Percentiles rank a stretch among this genome's conserved stretches.
phyloP scores from a whole-genome alignment of 2,797 vertebrate genomes.

The Alcedo quadribrachys region DNA sequence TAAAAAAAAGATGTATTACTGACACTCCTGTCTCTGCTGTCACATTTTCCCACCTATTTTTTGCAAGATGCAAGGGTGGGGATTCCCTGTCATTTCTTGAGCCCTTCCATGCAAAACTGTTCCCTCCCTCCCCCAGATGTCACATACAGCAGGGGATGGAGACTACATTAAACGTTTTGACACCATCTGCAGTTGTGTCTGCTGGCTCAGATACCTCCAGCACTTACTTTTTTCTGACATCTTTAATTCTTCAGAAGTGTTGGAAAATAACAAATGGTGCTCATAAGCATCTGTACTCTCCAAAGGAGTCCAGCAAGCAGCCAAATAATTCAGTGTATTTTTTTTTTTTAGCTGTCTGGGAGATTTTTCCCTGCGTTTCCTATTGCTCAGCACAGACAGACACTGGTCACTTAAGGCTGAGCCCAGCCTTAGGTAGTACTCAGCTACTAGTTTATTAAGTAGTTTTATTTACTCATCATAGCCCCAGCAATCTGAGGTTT shows the following conservation, averaged over 20 bases:
- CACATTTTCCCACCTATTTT: background rate
- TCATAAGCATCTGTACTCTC: slow-evolving; percentile 11
- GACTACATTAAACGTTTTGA: background rate
- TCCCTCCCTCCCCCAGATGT: background rate
- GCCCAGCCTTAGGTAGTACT: background rate
- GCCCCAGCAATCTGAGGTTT: background rate
- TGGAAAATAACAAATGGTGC: slow-evolving; percentile 22
- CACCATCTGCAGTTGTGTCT: slow-evolving; percentile 1
- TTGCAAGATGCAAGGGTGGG: background rate
- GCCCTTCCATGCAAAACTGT: background rate
- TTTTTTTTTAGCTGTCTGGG: background rate
- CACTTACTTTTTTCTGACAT: background rate
- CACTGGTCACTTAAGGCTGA: background rate
- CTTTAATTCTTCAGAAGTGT: slow-evolving; percentile 10
- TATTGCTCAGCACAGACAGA: background rate
- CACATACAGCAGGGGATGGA: background rate
- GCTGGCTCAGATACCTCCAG: background rate
- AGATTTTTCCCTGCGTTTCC: background rate
- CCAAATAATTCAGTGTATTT: background rate
- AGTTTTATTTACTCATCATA: background rate
- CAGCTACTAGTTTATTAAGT: background rate
- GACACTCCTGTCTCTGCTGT: too few species aligned
- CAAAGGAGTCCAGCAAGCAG: slow-evolving; percentile 20
- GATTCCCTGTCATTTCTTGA: background rate
- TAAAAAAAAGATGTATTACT: background rate